Evolutionary conservation across 1,140 invertebrate genomes (phyloP), one percentile per base, ranked within the genome.

Genomic region (Steinernema feltiae): DNA sequence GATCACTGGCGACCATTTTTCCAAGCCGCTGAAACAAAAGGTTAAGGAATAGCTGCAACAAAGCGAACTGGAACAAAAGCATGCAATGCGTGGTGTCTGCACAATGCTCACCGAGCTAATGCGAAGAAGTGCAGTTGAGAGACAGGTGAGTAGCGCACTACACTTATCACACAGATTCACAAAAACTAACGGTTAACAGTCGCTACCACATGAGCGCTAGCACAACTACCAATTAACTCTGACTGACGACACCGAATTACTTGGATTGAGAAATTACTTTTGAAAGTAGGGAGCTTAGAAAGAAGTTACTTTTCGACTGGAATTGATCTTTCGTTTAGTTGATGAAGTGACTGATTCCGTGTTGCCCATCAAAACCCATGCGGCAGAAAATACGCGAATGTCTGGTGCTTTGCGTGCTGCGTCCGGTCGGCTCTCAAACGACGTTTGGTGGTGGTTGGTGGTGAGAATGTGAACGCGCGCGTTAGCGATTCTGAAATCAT

Each of bases 351-450:
- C 53, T 63, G 53, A 63, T 63, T 63, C 53, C 7, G 53, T 63
- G 53, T 63, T 63, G 53, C 53, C 53, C 53, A 63, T 63, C 53
- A 63, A 63, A 17, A 63, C 53, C 53, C 53, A 63, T 63, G 53
- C 53, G 53, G 53, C 15, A 15, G 53, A 63, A 63, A 63, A 63
- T 63, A 63, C 24, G 53, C 53, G 53, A 7, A 3, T 27, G 53
- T 63, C 15, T 3, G 53, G 2, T 63, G 53, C 53, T 3, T n/a
- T 63, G 15, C 24, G 15, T 63, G 53, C 24, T 12, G 18, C 7
- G 3, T 12, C 24, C 53, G 53, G 24, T 63, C 24, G 53, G 53
- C 24, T 63, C 15, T 63, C 53, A 63, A 63, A 63, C 53, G 15
- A 63, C 15, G 24, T 27, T 7, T 63, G 53, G 3, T n/a, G 15